Base-by-base conservation (phyloP, 92 coral and sea anemone genomes). In the Montipora capitata region DNA sequence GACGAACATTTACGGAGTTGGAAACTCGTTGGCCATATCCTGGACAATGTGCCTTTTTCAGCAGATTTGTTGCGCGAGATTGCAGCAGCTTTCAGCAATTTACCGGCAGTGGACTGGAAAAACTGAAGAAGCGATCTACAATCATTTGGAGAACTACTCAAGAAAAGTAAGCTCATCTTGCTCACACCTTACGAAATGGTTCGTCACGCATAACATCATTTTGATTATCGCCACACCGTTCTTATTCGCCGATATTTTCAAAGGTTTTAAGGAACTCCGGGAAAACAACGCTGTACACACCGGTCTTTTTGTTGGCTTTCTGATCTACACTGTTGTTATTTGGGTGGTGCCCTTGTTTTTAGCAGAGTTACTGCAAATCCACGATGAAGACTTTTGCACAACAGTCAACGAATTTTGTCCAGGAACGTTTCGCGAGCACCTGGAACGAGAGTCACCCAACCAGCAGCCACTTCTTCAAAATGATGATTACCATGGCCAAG, bases 1-100 rank as follows among this genome's bases (percentile, higher is more conserved):
- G 45, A 87, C 80, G 7, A 86, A 86, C 39, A 41, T 91, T 10
- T 91, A 91, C 88, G 94, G 94, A 3, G 87, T 91, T 54, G 94
- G 94, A 2, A 86, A 48, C 70, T 91, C 94, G 10, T 67, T 91
- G 49, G 85, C 94, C 4, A 67, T 91, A 40, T 80, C 91, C 11
- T 91, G 94, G 94, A 91, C 85, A 40, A 76, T 82, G 78, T 91
- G 87, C 79, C 94, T 91, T 74, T 76, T 91, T 9, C 91, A 91
- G 41, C 91, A 91, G 71, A 78, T 39, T 73, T 91, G 94, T 80
- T 81, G 52, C 8, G 84, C 43, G 58, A 91, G 91, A 38, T 67
- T 91, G 45, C 43, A 81, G 35, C 63, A 68, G 74, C 72, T 80
- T 7, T 44, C 42, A 67, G 57, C 20, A 9, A 75, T 80, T 42